Conservation (phyloP, 2,113 vertebrate species). For the Pedetes capensis region DNA sequence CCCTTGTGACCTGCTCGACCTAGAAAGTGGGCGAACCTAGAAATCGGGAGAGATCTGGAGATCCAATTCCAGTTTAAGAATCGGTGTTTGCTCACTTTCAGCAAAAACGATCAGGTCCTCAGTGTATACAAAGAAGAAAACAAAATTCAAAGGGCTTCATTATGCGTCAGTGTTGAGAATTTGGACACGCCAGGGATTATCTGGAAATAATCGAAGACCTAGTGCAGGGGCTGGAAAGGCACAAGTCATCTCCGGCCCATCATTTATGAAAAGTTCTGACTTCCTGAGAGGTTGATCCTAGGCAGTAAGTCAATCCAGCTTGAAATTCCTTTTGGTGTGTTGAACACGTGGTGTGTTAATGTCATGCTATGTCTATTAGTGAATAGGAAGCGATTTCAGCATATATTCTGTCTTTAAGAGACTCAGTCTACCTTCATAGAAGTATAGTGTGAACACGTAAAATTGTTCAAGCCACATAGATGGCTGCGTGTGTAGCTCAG, state of each 20-base stretch:
- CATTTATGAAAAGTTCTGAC: neutral
- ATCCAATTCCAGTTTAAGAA: neutral
- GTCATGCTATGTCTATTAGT: neutral
- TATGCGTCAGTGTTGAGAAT: neutral
- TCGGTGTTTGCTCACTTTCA: neutral
- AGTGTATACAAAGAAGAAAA: neutral
- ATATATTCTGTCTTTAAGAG: neutral
- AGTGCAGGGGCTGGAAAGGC: neutral
- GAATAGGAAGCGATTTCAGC: neutral
- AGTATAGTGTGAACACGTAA: neutral
- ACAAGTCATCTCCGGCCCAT: neutral
- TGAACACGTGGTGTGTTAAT: neutral
- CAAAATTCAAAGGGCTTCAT: neutral
- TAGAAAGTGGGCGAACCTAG: neutral
- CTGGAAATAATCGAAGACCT: neutral
- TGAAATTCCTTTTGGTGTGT: slow-evolving; percentile 23
- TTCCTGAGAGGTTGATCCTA: neutral
- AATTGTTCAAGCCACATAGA: neutral
- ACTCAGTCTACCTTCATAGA: neutral
- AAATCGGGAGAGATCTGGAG: neutral
- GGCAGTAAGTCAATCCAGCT: neutral
- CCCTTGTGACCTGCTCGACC: neutral
- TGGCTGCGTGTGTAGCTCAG: neutral
- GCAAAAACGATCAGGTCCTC: neutral
- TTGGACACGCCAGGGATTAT: neutral